Percentiles rank a stretch among this genome's conserved stretches.
phyloP scores from a whole-genome alignment of 53 echinoderm and acorn worm genomes.

The Echinarachnius parma region DNA sequence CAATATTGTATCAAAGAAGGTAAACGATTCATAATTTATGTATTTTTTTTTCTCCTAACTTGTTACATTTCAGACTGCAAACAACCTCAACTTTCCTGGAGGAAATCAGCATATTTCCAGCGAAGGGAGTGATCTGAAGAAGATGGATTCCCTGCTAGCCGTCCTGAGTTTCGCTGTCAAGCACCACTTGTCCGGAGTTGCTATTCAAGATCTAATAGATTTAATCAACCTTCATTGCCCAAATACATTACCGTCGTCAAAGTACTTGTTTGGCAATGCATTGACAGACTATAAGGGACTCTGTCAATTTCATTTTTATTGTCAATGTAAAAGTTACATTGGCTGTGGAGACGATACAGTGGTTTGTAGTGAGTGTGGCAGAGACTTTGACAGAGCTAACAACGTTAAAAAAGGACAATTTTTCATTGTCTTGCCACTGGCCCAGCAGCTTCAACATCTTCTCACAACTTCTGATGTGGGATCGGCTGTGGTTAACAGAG shows the following conservation, averaged over 20 bases:
- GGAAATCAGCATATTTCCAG: slow-evolving; percentile 29
- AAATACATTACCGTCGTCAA: slow-evolving; percentile 33
- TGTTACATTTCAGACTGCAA: background rate
- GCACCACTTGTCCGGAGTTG: slow-evolving; percentile 31
- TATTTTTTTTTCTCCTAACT: no score
- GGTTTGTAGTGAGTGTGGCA: slow-evolving; percentile 2
- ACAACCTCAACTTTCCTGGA: background rate
- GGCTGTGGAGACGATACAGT: slow-evolving; percentile 5
- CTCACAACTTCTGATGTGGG: slow-evolving; percentile 7
- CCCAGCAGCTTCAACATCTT: slow-evolving; percentile 8
- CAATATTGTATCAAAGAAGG: no score
- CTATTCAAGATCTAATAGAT: slow-evolving; percentile 40
- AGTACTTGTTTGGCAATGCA: slow-evolving; percentile 38
- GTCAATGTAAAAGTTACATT: slow-evolving; percentile 23
- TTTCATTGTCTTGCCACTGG: slow-evolving; percentile 17
- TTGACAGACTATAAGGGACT: slow-evolving; percentile 15
- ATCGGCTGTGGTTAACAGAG: background rate
- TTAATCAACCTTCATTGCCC: slow-evolving; percentile 39
- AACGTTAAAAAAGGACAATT: slow-evolving; percentile 38
- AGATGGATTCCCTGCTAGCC: slow-evolving; percentile 31
- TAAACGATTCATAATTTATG: no score
- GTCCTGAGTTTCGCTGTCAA: slow-evolving; percentile 26
- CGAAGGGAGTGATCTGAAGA: slow-evolving; percentile 16
- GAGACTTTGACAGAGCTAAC: background rate
- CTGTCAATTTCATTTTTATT: slow-evolving; percentile 42